Evolutionary conservation across 23 tunicate species (phyloP).

Genomic region (Phallusia fumigata): DNA sequence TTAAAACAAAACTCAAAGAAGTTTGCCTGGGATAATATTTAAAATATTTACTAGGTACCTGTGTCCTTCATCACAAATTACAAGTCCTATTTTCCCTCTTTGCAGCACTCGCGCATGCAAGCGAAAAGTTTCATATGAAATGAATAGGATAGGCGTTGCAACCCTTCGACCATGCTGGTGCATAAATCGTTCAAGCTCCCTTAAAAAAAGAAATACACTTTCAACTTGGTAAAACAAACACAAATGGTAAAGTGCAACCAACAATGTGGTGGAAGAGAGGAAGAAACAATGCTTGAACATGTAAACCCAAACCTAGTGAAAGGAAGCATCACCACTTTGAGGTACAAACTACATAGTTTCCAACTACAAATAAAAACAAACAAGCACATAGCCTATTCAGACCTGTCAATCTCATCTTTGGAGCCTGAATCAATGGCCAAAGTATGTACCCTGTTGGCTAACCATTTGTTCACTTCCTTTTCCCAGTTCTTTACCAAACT

Average conservation of each 20-base stretch:
- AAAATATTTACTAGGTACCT: too few species aligned
- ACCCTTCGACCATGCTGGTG: conserved; percentile 54
- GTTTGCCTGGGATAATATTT: too few species aligned
- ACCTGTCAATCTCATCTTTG: conserved; percentile 92
- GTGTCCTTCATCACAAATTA: conserved; percentile 99
- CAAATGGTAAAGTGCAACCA: too few species aligned
- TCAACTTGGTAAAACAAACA: too few species aligned
- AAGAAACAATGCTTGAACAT: too few species aligned
- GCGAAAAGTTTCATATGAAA: conserved; percentile 96
- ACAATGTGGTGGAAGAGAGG: too few species aligned
- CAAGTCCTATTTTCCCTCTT: conserved; percentile 80
- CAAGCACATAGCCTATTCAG: not conserved
- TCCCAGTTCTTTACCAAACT: conserved; percentile 96
- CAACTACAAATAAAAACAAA: not conserved
- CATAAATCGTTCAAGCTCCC: conserved; percentile 75
- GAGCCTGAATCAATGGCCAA: conserved; percentile 91
- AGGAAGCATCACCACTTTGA: too few species aligned
- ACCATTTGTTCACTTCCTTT: conserved; percentile 95
- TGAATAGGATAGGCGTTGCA: conserved; percentile 76
- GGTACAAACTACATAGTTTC: too few species aligned
- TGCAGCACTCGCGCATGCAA: conserved; percentile 87
- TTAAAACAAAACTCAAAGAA: too few species aligned
- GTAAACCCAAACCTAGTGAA: too few species aligned
- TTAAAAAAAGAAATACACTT: conserved; percentile 21
- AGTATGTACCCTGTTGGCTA: conserved; percentile 56